Percentiles rank a stretch among this genome's conserved stretches.
Conservation (phyloP, 2,797 vertebrate species). For the Danio tinwini region DNA sequence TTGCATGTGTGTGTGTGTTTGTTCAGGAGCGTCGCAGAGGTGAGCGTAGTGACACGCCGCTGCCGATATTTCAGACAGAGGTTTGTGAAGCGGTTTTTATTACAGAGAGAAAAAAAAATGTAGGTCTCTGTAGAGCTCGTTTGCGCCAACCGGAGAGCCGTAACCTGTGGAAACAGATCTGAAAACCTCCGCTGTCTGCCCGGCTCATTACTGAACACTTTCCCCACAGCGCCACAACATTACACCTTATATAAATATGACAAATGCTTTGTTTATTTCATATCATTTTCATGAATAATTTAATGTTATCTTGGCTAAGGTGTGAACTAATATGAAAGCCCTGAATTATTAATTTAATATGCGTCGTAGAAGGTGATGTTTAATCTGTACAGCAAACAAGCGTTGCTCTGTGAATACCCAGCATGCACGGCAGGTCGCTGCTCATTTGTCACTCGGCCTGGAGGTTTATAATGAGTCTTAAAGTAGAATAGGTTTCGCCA, state of each 20-base stretch:
- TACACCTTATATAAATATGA: constrained; percentile 70
- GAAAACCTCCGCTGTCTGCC: constrained; percentile 23
- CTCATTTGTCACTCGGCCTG: not conserved
- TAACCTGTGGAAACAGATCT: constrained; percentile 42
- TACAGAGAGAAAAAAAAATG: constrained; percentile 50
- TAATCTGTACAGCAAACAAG: constrained; percentile 52
- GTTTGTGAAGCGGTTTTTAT: constrained; percentile 63
- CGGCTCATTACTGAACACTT: constrained; percentile 36
- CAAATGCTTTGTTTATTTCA: constrained; percentile 81
- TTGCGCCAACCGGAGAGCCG: constrained; percentile 40
- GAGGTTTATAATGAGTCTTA: constrained; percentile 25
- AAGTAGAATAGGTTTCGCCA: not conserved
- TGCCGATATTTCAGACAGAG: constrained; percentile 21
- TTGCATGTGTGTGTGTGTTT: constrained; percentile 64
- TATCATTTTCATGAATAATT: constrained; percentile 90
- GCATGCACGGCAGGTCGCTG: constrained; percentile 19
- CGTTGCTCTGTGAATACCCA: constrained; percentile 19
- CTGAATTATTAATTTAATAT: constrained; percentile 90
- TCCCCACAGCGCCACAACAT: constrained; percentile 42
- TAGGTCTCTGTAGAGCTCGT: constrained; percentile 58
- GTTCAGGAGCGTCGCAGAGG: not conserved
- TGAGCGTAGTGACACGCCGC: not conserved
- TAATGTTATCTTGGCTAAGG: constrained; percentile 88
- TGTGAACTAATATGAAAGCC: constrained; percentile 91
- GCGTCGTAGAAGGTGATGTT: constrained; percentile 64